phyloP scores from a whole-genome alignment of 2,888 invertebrate genomes.

The Protophormia terraenovae region DNA sequence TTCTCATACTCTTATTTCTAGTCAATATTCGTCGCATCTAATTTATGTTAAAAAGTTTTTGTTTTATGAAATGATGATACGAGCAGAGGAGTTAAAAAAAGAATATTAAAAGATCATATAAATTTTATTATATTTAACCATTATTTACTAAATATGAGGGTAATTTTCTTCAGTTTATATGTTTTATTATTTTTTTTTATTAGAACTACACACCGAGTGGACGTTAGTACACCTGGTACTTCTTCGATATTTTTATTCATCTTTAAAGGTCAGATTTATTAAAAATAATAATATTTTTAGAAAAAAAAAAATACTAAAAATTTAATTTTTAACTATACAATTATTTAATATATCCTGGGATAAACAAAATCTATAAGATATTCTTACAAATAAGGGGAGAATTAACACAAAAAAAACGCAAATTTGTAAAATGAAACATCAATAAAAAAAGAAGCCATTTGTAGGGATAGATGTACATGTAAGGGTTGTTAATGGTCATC shows the following conservation, averaged over 20 bases:
- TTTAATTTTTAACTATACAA: no score
- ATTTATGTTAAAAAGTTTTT: constrained; percentile 3
- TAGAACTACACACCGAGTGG: not conserved
- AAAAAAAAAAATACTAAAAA: no score
- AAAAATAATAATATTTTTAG: no score
- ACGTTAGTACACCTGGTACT: not conserved
- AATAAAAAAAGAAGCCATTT: no score
- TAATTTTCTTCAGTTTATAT: not conserved
- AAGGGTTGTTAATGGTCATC: constrained; percentile 34
- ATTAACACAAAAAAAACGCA: no score
- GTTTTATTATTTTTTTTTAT: not conserved
- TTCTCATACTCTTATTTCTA: not conserved
- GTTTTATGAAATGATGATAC: not conserved
- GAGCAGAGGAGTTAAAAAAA: not conserved
- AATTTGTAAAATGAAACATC: no score
- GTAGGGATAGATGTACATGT: not conserved
- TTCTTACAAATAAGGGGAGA: no score
- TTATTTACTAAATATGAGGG: not conserved
- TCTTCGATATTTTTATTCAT: no score
- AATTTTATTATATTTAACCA: not conserved
- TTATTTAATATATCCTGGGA: no score
- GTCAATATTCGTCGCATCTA: not conserved
- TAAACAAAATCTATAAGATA: no score
- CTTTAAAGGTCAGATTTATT: no score
- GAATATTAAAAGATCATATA: constrained; percentile 3